phyloP scores from a whole-genome alignment of 2,797 vertebrate species.

The Pelobates cultripes region DNA sequence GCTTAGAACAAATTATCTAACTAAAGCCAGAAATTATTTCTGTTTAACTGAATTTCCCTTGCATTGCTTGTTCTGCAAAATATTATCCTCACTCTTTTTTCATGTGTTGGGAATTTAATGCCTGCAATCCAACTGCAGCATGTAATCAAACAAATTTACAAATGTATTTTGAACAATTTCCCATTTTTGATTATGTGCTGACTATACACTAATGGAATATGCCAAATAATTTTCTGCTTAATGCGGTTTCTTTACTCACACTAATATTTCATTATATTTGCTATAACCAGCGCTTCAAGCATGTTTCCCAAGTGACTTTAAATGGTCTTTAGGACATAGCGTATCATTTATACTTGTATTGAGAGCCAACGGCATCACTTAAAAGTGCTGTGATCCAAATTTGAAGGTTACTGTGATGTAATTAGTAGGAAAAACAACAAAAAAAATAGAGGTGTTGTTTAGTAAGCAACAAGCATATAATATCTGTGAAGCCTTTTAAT shows the following conservation, averaged over 20 bases:
- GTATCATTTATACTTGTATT: constrained; percentile 13
- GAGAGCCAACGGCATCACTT: constrained; percentile 13
- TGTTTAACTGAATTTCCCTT: not conserved
- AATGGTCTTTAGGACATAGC: constrained; percentile 17
- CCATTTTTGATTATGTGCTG: constrained; percentile 39
- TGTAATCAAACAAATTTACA: constrained; percentile 27
- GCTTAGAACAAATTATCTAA: not conserved
- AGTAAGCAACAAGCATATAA: not conserved
- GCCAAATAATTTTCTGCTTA: constrained; percentile 24
- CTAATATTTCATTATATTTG: constrained; percentile 17
- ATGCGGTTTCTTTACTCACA: constrained; percentile 20
- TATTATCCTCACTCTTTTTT: constrained; percentile 1
- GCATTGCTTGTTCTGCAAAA: constrained; percentile 11
- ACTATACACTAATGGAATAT: constrained; percentile 21
- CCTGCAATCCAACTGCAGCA: not conserved
- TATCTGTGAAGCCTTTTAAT: not conserved
- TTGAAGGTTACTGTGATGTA: constrained; percentile 15
- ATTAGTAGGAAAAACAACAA: not conserved
- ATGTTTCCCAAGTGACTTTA: constrained; percentile 26
- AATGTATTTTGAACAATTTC: constrained; percentile 37
- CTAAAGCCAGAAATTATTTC: not conserved
- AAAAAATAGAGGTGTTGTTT: not conserved
- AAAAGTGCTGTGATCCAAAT: constrained; percentile 5
- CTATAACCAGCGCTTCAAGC: not conserved
- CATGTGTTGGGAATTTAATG: not conserved